phyloP scores from a whole-genome alignment of 2,113 vertebrate species.

The Malurus alboscapulatus region DNA sequence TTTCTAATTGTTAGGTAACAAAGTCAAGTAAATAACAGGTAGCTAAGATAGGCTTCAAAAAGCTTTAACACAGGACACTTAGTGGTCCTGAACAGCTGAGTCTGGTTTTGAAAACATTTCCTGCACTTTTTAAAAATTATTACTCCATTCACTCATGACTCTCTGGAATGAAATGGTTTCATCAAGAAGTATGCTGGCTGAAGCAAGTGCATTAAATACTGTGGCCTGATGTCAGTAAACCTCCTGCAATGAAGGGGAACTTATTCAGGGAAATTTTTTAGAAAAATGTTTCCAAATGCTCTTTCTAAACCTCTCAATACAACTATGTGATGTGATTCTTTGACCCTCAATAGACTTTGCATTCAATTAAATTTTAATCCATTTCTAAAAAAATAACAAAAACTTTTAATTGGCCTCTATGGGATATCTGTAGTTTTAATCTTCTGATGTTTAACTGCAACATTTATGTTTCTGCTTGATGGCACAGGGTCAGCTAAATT shows the following conservation, averaged over 20 bases:
- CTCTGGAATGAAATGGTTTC: background rate
- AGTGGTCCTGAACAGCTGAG: background rate
- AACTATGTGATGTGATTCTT: background rate
- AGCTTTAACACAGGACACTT: background rate
- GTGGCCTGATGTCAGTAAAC: background rate
- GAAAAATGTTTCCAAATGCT: background rate
- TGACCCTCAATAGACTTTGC: background rate
- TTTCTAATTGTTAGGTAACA: background rate
- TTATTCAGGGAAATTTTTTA: background rate
- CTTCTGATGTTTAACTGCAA: background rate
- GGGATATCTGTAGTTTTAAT: background rate
- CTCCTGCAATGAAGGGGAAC: background rate
- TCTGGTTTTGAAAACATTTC: background rate
- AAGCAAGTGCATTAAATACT: background rate
- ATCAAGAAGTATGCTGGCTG: background rate
- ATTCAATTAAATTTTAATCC: slow-evolving; percentile 3
- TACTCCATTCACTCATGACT: background rate
- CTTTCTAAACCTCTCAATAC: background rate
- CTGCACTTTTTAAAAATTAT: background rate
- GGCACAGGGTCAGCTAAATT: background rate
- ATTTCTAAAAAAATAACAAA: background rate
- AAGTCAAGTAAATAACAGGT: background rate
- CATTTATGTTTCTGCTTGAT: background rate
- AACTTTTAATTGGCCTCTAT: background rate
- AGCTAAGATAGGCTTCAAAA: background rate